phyloP scores from a whole-genome alignment of 1,140 invertebrate species.

The Drosophila biarmipes region DNA sequence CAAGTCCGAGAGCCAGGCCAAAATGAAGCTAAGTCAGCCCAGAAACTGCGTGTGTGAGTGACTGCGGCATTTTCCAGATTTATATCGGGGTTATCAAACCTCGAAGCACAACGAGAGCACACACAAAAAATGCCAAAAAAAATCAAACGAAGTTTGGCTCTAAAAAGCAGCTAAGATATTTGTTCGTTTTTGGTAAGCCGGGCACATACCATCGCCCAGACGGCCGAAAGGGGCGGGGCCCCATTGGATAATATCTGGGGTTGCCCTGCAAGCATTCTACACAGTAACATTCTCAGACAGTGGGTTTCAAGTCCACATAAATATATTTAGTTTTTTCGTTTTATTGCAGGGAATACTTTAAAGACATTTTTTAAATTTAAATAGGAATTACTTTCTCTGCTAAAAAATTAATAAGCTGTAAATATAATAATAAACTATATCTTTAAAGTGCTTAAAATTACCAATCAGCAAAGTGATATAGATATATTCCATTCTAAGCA shows the following conservation, averaged over 20 bases:
- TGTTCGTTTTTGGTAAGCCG: slow-evolving; percentile 42
- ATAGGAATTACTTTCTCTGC: too few species aligned
- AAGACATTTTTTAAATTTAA: too few species aligned
- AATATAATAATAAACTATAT: too few species aligned
- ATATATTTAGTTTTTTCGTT: too few species aligned
- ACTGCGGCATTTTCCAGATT: slow-evolving; percentile 71
- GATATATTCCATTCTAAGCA: too few species aligned
- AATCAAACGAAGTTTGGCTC: slow-evolving; percentile 29
- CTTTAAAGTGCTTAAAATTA: too few species aligned
- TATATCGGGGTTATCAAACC: slow-evolving; percentile 70
- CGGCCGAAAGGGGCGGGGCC: neutral
- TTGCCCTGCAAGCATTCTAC: neutral
- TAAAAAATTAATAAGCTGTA: too few species aligned
- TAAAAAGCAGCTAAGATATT: slow-evolving; percentile 26
- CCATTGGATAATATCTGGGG: neutral
- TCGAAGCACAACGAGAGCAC: slow-evolving; percentile 43
- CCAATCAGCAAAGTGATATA: too few species aligned
- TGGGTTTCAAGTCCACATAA: neutral
- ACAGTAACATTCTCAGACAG: slow-evolving; percentile 2
- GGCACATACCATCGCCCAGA: slow-evolving; percentile 46
- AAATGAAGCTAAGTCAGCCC: slow-evolving; percentile 28
- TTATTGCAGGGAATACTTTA: too few species aligned
- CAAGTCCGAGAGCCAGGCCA: slow-evolving; percentile 15
- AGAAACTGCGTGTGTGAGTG: slow-evolving; percentile 48
- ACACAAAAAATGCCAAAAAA: slow-evolving; percentile 16